Percentiles rank a stretch among this genome's conserved stretches.
Evolutionary conservation across 2,113 vertebrate genomes (phyloP).

Genomic region (Eclectus roratus): DNA sequence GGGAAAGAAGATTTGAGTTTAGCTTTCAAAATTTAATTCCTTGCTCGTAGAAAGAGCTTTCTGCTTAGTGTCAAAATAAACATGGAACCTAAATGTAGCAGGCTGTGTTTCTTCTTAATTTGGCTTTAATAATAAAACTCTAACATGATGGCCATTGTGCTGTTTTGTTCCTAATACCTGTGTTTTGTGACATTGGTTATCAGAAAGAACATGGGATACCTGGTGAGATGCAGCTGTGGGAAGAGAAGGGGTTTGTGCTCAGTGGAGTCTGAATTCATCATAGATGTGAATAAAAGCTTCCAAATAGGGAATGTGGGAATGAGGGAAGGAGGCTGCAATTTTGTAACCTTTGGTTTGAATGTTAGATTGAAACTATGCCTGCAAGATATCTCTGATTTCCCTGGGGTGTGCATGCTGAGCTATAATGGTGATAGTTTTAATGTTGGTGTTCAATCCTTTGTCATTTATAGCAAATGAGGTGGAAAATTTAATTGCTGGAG

Average conservation of each 20-base stretch:
- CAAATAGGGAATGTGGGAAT: neutral
- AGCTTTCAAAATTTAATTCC: neutral
- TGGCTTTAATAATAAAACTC: neutral
- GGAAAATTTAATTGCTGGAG: slow-evolving; percentile 52
- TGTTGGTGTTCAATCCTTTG: slow-evolving; percentile 46
- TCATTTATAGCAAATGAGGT: slow-evolving; percentile 53
- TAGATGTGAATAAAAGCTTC: slow-evolving; percentile 4
- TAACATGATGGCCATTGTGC: neutral
- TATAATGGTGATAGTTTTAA: slow-evolving; percentile 25
- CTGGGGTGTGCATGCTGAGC: neutral
- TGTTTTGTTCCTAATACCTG: neutral
- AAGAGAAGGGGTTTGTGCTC: neutral
- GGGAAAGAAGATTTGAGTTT: neutral
- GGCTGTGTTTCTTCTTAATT: neutral
- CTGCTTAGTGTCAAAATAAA: neutral
- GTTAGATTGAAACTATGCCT: slow-evolving; percentile 26
- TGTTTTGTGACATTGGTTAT: neutral
- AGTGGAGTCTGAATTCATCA: neutral
- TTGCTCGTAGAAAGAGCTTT: neutral
- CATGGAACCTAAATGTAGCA: neutral
- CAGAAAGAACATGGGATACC: neutral
- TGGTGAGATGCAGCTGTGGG: neutral
- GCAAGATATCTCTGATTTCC: slow-evolving; percentile 56
- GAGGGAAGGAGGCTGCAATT: neutral
- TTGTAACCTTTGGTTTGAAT: slow-evolving; percentile 23